phyloP scores from a whole-genome alignment of 2,888 invertebrate species.

The Criorhina ranunculi region DNA sequence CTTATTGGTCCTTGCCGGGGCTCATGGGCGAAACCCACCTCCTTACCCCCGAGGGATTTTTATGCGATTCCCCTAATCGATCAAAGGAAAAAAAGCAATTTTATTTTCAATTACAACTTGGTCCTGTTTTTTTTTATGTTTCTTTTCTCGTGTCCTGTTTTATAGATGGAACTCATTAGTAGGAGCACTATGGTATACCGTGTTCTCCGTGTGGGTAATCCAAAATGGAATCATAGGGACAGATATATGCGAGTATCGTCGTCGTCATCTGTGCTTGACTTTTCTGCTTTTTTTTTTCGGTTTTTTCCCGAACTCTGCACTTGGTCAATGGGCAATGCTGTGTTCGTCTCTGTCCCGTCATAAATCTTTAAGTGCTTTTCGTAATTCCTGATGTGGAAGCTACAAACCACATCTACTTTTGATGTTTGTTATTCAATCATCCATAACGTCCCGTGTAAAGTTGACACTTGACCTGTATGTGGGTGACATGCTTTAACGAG shows the following conservation, averaged over 20 bases:
- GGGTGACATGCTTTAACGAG: slow-evolving; percentile 42
- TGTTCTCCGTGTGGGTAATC: slow-evolving; percentile 51
- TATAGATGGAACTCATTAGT: slow-evolving; percentile 52
- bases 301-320: background rate
- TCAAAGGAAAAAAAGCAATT: slow-evolving; percentile 65
- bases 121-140: slow-evolving; percentile 31
- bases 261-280: slow-evolving; percentile 58
- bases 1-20: slow-evolving; percentile 9
- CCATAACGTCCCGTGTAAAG: slow-evolving; percentile 48
- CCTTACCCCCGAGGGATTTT: slow-evolving; percentile 7
- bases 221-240: slow-evolving; percentile 57
- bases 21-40: background rate
- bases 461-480: slow-evolving; percentile 66
- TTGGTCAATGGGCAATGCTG: background rate
- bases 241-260: slow-evolving; percentile 49
- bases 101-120: slow-evolving; percentile 72
- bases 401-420: slow-evolving; percentile 52
- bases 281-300: slow-evolving; percentile 23
- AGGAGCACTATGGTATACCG: slow-evolving; percentile 12
- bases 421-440: slow-evolving; percentile 72
- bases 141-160: slow-evolving; percentile 33
- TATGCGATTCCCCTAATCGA: slow-evolving; percentile 60
- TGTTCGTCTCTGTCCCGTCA: slow-evolving; percentile 5
- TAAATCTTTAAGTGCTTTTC: slow-evolving; percentile 70
- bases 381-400: slow-evolving; percentile 55